Evolutionary conservation across 2,113 vertebrate genomes (phyloP), one percentile per base, ranked within the genome.

Genomic region (Dermatemys mawii): DNA sequence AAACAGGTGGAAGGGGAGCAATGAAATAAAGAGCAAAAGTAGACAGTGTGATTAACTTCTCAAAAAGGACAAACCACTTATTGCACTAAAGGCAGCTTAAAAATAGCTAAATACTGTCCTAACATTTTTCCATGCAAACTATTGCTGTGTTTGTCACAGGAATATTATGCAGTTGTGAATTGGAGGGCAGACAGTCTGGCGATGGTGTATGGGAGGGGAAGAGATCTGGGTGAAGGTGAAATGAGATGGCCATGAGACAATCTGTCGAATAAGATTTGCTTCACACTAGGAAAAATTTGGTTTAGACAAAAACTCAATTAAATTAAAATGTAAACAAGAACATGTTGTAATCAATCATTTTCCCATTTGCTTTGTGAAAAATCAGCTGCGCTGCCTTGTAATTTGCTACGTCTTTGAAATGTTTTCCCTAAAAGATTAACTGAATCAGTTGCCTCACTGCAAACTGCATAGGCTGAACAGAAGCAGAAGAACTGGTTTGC

Each of bases 51-150:
- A 95, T 94, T 90, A 90, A 85, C 81, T 89, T 93, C 51, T 63
- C 87, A 87, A 90, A 96, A 96, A 88, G 81, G 79, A 78, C 92
- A 88, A 92, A 96, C 80, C 86, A 78, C 48, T 83, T 83, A 54
- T 41, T 81, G 76, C 76, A 29, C 32, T 51, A 82, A 88, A 86
- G 84, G 86, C 90, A 90, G 91, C 76, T 91, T 96, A 96, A 82
- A 87, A 78, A 73, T 90, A 87, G 73, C 38, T n/a, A 78, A 88
- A 90, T 93, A 93, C 22, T 93, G 82, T 17, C 51, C 83, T 14
- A 38, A 88, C 44, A 83, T 4, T 79, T 90, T 84, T 81, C 27
- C 32, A 14, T 57, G 8, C 29, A 75, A 19, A 50, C 89, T 12
- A 73, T 92, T 89, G 44, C 44, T 95, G 44, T 3, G 87, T 63